Conservation (phyloP, 2,797 vertebrate genomes). For the Monodelphis domestica region DNA sequence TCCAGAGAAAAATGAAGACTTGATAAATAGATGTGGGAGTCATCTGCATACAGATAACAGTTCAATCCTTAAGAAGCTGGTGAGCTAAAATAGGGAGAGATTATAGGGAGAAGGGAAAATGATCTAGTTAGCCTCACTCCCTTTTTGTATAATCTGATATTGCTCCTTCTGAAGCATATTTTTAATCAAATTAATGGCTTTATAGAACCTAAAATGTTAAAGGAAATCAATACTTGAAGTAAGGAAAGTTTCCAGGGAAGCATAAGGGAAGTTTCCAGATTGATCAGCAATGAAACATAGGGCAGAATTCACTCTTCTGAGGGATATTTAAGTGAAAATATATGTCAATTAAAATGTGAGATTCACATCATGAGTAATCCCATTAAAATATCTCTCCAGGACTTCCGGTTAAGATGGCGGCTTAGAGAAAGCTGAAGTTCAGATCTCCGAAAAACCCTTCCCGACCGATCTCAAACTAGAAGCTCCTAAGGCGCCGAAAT, state of each 20-base stretch:
- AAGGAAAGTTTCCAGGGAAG: not conserved
- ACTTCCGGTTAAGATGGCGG: too few relatives aligned
- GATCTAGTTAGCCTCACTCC: not conserved
- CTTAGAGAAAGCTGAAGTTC: too few relatives aligned
- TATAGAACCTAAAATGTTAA: not conserved
- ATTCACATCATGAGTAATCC: not conserved
- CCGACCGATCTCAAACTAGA: too few relatives aligned
- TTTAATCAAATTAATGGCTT: not conserved
- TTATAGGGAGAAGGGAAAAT: not conserved
- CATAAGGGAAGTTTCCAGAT: not conserved
- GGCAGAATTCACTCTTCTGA: not conserved
- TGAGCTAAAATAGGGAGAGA: not conserved
- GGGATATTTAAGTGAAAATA: not conserved
- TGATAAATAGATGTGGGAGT: not conserved
- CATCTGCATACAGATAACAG: not conserved
- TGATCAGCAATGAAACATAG: not conserved
- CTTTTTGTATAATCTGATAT: not conserved
- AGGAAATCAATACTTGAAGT: not conserved
- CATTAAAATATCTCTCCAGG: not conserved
- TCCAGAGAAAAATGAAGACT: too few relatives aligned
- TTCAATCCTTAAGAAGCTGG: not conserved
- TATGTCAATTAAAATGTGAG: not conserved
- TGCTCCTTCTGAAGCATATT: not conserved
- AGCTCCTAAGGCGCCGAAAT: too few relatives aligned
- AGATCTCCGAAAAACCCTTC: too few relatives aligned